Base-by-base conservation (phyloP, 2,888 invertebrate genomes). In the Athrips mouffetella region DNA sequence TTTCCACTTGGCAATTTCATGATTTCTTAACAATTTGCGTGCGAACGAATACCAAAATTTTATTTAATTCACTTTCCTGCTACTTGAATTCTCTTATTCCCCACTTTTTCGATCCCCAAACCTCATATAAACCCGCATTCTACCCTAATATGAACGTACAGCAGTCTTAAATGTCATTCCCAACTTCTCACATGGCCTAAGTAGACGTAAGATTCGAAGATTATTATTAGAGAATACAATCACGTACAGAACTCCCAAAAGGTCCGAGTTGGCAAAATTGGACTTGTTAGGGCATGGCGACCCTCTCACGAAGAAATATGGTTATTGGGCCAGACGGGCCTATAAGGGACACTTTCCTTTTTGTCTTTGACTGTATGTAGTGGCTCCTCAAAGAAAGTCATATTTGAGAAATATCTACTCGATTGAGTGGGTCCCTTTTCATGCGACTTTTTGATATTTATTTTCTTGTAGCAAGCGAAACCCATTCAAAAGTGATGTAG, bases 291-390 rank as follows among this genome's bases (percentile, higher is more conserved):
- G 18, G 47, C 23, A 27, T 45, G 23, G 41, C 41, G 25, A 41
- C 49, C 45, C 44, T 47, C 39, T 44, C 46, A 27, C 7, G 42
- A 29, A 52, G 49, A 52, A 47, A 52, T 49, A 52, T 49, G 49
- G 49, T 47, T 52, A 52, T 52, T 52, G 52, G 49, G 45, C 47
- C 39, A 27, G 47, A 39, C 45, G 41, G 35, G 27, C 35, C 40
- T 35, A 48, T 48, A 51, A 48, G 13, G 29, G 10, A 20, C 13
- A 46, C 35, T 46, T 37, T 47, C 47, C 46, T 30, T 46, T 42
- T 39, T 37, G 39, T 29, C 25, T 39, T 13, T n/a, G 16, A 29
- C 20, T 15, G 25, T 42, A 42, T n/a, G n/a, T n/a, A n/a, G n/a
- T n/a, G 16, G 27, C 15, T 20, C n/a, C 21, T 44, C 44, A 7